phyloP scores from a whole-genome alignment of 2,888 invertebrate species.

The Nymphalis polychloros region DNA sequence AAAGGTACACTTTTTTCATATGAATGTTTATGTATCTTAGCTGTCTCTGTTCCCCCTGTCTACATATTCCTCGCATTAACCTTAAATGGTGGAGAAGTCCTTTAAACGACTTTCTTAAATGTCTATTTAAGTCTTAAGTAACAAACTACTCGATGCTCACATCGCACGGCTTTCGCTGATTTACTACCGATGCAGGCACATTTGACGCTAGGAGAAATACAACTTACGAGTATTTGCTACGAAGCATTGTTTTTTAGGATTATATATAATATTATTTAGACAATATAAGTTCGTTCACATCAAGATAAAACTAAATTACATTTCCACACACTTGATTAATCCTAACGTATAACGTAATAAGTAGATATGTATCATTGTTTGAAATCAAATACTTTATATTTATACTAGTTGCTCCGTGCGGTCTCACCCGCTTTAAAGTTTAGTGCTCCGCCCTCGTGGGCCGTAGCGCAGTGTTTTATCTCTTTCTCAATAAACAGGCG shows the following conservation, averaged over 20 bases:
- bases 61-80: slow-evolving; percentile 33
- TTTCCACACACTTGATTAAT: no score
- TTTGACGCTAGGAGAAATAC: slow-evolving; percentile 30
- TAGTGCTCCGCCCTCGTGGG: no score
- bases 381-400: no score
- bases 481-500: no score
- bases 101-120: slow-evolving; percentile 41
- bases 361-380: no score
- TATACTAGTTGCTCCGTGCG: no score
- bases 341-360: no score
- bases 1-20: slow-evolving; percentile 9
- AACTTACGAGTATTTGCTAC: slow-evolving; percentile 14
- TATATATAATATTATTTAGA: not conserved
- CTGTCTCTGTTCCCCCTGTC: slow-evolving; percentile 27
- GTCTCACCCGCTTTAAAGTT: no score
- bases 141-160: slow-evolving; percentile 34
- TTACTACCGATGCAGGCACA: slow-evolving; percentile 26
- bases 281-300: not conserved
- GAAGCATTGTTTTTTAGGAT: slow-evolving; percentile 6
- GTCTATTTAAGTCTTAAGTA: slow-evolving; percentile 39
- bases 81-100: slow-evolving; percentile 35
- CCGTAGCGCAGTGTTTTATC: no score
- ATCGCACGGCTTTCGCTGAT: slow-evolving; percentile 37
- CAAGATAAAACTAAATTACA: no score
- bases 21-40: slow-evolving; percentile 17